Base-by-base conservation (phyloP, 2,113 vertebrate genomes). In the Gambusia holbrooki region DNA sequence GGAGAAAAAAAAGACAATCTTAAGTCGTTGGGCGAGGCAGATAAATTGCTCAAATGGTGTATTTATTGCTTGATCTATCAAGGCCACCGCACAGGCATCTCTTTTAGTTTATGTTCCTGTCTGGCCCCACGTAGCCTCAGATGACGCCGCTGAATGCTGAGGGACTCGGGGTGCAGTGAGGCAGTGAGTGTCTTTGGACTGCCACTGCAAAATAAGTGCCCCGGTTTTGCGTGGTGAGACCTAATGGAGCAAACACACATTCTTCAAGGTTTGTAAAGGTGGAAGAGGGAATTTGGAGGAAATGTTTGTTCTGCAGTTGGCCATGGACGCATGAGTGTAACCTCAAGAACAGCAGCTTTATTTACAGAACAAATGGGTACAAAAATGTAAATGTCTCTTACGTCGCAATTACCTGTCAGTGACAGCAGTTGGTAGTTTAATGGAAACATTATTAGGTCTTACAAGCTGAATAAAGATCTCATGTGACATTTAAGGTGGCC, bases 31-130 rank as follows among this genome's bases (percentile, higher is more conserved):
- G 48, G 17, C 5, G 29, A 80, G 73, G 17, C 54, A 74, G 79
- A 84, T 62, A 72, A 86, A 86, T 77, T 27, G 12, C 54, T 74
- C 37, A 69, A 82, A 76, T 74, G 32, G 61, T 86, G 62, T 64
- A 75, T 83, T 86, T 83, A 79, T 75, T 80, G 62, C 61, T 80
- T 9, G 30, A 81, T 76, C 40, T 67, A 69, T 83, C 77, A 86
- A 79, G 82, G 72, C 82, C 74, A 81, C 70, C 61, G 32, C 5
- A 48, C 64, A 66, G n/a, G 48, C 71, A 82, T 80, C 69, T 68
- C 58, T 81, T 66, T 75, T 84, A 80, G 66, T 90, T 79, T 84
- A 83, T 81, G 82, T 72, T 79, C 71, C 79, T 73, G 69, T 80
- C 71, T 32, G 30, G 62, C 64, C 10, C 63, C 28, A 37, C 25